Percentiles rank a stretch among this genome's conserved stretches.
Evolutionary conservation across 2,888 invertebrate genomes (phyloP).

Genomic region (Meteorus colon): DNA sequence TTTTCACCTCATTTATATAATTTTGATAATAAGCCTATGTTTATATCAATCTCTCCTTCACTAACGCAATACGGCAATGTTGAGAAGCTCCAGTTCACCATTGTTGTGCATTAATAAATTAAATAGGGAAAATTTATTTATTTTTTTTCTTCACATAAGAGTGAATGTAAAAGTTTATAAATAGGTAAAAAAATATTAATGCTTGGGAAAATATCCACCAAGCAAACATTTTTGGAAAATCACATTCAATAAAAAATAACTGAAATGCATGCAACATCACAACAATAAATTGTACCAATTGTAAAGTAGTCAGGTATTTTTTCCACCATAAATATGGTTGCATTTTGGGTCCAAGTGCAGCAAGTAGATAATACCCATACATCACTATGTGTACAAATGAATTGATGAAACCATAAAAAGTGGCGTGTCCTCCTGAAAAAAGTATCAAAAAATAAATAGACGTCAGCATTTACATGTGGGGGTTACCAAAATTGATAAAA

Average conservation of each 20-base stretch:
- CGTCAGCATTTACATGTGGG: no score
- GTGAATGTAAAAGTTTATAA: conserved; percentile 89
- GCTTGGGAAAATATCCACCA: conserved; percentile 96
- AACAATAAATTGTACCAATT: conserved; percentile 93
- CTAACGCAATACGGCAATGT: no score
- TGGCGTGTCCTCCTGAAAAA: conserved; percentile 87
- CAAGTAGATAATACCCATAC: conserved; percentile 93
- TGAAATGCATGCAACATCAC: conserved; percentile 92
- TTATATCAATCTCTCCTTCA: neutral
- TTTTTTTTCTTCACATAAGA: conserved; percentile 77
- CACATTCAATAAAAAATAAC: conserved; percentile 89
- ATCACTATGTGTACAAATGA: conserved; percentile 96
- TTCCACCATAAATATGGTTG: conserved; percentile 97
- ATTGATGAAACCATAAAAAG: conserved; percentile 95
- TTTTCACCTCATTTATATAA: no score
- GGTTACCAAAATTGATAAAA: conserved; percentile 78
- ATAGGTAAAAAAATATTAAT: conserved; percentile 93
- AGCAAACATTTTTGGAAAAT: conserved; percentile 90
- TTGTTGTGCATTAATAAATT: neutral
- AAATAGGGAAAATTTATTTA: neutral
- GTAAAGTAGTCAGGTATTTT: conserved; percentile 91
- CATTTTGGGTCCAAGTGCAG: conserved; percentile 90
- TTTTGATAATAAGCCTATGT: no score
- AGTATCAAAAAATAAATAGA: no score
- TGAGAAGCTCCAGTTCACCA: neutral